Conservation (phyloP, 2,888 invertebrate genomes). For the Smittia aterrima region DNA sequence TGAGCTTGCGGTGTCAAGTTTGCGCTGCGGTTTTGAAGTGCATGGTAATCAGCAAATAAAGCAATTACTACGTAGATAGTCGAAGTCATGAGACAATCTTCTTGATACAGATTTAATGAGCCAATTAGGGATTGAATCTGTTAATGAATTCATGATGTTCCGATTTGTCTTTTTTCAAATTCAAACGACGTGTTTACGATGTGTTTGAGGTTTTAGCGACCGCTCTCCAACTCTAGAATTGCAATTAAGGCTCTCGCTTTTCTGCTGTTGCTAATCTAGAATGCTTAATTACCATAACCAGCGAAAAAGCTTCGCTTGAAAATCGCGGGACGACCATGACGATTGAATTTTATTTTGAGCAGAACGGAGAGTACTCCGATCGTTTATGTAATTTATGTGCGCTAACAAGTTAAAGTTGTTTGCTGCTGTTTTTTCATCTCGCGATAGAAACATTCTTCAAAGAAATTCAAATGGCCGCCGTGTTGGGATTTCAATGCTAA, state of each 20-base stretch:
- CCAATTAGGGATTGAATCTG: constrained; percentile 24
- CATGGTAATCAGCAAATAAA: constrained; percentile 20
- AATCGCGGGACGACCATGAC: not conserved
- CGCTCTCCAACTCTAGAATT: not conserved
- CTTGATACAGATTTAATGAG: constrained; percentile 23
- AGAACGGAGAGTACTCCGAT: not conserved
- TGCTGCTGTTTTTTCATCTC: not conserved
- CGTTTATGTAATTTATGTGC: constrained; percentile 39
- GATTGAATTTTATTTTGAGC: constrained; percentile 13
- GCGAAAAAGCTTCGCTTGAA: not conserved
- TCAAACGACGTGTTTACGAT: not conserved
- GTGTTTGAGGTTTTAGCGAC: not conserved
- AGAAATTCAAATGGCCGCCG: constrained; percentile 34
- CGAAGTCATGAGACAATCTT: not conserved
- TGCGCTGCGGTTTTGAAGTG: constrained; percentile 27
- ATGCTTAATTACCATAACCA: constrained; percentile 20
- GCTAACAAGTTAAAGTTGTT: constrained; percentile 6
- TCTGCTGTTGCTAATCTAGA: not conserved
- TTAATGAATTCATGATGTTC: constrained; percentile 31
- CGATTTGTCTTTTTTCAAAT: not conserved
- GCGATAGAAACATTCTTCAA: constrained; percentile 19
- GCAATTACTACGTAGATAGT: not conserved
- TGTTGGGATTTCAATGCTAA: constrained; percentile 33
- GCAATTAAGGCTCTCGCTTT: not conserved
- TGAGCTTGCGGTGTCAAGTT: constrained; percentile 34